Evolutionary conservation across 2,113 vertebrate species (phyloP).

Genomic region (Varanus komodoensis): DNA sequence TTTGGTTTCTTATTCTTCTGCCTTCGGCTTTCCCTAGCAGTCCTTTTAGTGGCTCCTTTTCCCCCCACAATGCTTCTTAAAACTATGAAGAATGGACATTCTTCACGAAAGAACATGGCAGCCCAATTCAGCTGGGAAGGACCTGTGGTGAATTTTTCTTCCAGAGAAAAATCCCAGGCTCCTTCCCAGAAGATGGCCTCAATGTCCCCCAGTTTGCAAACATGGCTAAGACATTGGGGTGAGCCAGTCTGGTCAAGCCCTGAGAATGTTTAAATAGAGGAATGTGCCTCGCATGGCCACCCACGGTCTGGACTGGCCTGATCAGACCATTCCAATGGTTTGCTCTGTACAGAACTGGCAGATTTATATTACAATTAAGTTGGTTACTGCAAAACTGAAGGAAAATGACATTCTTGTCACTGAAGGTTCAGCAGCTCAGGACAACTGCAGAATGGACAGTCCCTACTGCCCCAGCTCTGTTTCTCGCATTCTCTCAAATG

Average conservation of each 20-base stretch:
- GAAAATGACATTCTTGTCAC: not conserved
- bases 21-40: too few species aligned
- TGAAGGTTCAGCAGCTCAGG: accelerated
- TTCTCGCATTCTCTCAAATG: not conserved
- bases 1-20: too few species aligned
- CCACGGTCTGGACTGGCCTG: too few species aligned
- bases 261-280: not conserved
- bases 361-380: accelerated
- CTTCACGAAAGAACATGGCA: not conserved
- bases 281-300: not conserved
- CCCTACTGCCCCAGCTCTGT: conserved; percentile 22
- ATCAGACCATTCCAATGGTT: too few species aligned
- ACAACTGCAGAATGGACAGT: conserved; percentile 16
- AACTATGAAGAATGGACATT: too few species aligned
- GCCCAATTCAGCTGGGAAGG: not conserved
- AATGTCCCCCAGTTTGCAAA: not conserved
- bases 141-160: not conserved
- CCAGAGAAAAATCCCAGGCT: not conserved
- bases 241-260: not conserved
- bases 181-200: too few species aligned
- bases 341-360: not conserved
- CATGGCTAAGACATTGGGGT: not conserved
- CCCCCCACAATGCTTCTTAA: not conserved
- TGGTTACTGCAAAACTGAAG: not conserved
- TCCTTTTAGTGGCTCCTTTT: too few species aligned